These are phyloP conservation scores for Neotragus pygmaeus DNA, from an alignment of 2,113 vertebrate species.

Conservation along the genomic window DNA sequence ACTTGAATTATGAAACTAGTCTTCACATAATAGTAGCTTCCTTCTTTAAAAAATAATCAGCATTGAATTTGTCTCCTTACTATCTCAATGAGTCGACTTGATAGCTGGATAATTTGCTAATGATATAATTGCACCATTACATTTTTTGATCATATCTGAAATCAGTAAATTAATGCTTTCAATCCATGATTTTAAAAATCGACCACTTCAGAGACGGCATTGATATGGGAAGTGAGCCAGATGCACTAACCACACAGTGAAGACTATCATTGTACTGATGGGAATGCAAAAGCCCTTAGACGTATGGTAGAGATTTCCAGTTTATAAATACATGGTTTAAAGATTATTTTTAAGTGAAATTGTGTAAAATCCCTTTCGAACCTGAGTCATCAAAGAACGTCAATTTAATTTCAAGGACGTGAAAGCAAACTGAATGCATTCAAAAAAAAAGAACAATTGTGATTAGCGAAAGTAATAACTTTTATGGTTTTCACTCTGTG, in stretches of 20 bases:
- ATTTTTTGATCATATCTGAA: constrained; percentile 59
- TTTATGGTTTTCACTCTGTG: neutral
- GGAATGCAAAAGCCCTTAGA: constrained; percentile 13
- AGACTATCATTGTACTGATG: neutral
- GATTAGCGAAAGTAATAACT: neutral
- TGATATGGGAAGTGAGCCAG: constrained; percentile 62
- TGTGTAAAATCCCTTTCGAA: neutral
- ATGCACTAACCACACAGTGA: neutral
- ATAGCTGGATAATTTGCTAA: constrained; percentile 78
- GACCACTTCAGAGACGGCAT: constrained; percentile 56
- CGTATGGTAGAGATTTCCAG: neutral
- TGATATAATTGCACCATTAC: constrained; percentile 76
- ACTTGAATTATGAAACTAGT: constrained; percentile 58
- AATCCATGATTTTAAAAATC: constrained; percentile 62
- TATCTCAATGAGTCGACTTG: constrained; percentile 63
- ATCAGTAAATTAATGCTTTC: constrained; percentile 69
- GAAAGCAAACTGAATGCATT: neutral
- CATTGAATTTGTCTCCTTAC: constrained; percentile 34
- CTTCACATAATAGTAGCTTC: neutral
- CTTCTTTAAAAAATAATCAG: constrained; percentile 57
- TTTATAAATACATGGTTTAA: neutral
- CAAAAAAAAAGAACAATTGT: neutral
- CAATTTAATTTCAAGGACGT: neutral
- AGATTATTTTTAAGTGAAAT: neutral
- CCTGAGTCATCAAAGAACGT: neutral